Evolutionary conservation across 2,113 vertebrate genomes (phyloP).

Genomic region (Neomonachus schauinslandi): DNA sequence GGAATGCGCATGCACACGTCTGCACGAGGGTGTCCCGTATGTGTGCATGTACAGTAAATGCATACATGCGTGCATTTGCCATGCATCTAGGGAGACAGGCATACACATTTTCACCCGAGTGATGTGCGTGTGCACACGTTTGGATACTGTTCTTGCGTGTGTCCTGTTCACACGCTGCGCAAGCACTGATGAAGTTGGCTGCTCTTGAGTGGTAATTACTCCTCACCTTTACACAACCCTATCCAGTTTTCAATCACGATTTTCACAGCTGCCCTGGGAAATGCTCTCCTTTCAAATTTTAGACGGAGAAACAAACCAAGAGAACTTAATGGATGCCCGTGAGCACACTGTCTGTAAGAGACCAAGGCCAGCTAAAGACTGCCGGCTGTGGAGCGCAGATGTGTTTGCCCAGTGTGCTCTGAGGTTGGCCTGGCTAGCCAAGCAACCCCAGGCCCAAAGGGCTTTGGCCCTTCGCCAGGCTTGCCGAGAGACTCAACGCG

Average conservation of each 20-base stretch:
- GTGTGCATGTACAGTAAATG: not conserved
- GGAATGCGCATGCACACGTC: not conserved
- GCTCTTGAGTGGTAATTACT: not conserved
- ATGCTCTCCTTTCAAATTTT: not conserved
- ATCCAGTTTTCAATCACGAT: not conserved
- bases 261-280: not conserved
- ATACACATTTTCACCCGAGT: not conserved
- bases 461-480: not conserved
- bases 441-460: not conserved
- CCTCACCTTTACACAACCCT: not conserved
- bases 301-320: not conserved
- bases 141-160: not conserved
- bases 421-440: not conserved
- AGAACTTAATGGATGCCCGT: not conserved
- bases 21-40: not conserved
- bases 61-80: not conserved
- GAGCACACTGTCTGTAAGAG: not conserved
- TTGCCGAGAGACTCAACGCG: not conserved
- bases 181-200: not conserved
- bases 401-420: not conserved
- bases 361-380: not conserved
- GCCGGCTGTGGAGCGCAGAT: not conserved
- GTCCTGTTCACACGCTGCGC: not conserved
- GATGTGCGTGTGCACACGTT: not conserved
- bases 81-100: not conserved